Percentiles rank a stretch among this genome's conserved stretches.
Conservation (phyloP, 2,797 vertebrate species). For the Anniella stebbinsi region DNA sequence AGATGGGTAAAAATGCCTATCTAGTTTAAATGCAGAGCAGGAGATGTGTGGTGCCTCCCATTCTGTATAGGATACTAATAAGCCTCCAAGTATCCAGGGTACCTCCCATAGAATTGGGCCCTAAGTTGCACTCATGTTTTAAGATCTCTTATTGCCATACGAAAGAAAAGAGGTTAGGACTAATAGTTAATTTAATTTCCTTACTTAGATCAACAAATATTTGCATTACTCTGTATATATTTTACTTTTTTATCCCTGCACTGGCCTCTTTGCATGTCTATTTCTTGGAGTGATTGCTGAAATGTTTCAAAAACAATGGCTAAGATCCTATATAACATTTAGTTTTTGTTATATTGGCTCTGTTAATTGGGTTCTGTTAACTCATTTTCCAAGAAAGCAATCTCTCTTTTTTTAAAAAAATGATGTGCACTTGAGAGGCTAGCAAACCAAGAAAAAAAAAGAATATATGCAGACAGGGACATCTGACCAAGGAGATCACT, state of each 20-base stretch:
- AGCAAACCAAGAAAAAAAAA: slow-evolving; percentile 26
- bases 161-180: not conserved
- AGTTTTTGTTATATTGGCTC: not conserved
- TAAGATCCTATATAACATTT: not conserved
- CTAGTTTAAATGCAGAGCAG: no score
- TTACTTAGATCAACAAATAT: not conserved
- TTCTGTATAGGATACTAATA: no score
- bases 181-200: slow-evolving; percentile 2
- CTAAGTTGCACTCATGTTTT: not conserved
- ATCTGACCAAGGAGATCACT: no score
- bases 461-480: slow-evolving; percentile 63
- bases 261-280: slow-evolving; percentile 2
- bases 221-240: not conserved
- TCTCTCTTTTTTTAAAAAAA: not conserved
- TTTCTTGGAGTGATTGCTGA: slow-evolving; percentile 4
- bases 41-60: no score
- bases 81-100: no score
- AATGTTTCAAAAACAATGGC: slow-evolving; percentile 11
- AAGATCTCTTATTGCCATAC: not conserved
- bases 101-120: no score
- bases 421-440: not conserved
- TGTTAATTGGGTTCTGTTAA: not conserved
- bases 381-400: slow-evolving; percentile 19
- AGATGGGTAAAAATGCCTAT: no score
- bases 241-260: slow-evolving; percentile 2